Base-by-base conservation (phyloP, 2,797 vertebrate species). In the Epinephelus malabaricus region DNA sequence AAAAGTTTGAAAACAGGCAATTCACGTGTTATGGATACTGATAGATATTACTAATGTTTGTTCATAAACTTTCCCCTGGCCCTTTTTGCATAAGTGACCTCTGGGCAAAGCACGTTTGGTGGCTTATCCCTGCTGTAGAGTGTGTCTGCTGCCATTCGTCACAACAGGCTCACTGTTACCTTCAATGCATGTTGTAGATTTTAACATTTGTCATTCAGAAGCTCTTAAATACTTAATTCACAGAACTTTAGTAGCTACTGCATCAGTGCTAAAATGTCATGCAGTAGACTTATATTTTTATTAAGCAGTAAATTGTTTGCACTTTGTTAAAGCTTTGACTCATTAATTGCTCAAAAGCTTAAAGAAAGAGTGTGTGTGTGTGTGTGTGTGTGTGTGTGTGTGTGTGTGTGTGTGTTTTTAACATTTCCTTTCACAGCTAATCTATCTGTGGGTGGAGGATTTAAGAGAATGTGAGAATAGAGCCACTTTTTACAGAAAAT, bases 361-460 rank as follows among this genome's bases (percentile, higher is more conserved):
- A 38, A 11, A 73, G 51, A 78, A 58, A 59, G n/a, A 38, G 21
- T 19, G 11, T 0, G 10, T n/a, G 23, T 46, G 55, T 23, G 60
- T 63, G 34, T 77, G 11, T 1, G 7, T 23, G 21, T 45, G 55
- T 23, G 60, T 63, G 34, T 77, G 25, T 21, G 11, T 1, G 10
- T 23, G 21, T 45, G 55, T 23, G 60, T 63, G 34, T 77, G 38
- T 40, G 38, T 40, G 38, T 72, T 30, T 54, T 8, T 34, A 55
- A 46, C 45, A 23, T 54, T 58, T 51, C 55, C 65, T 83, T 81
- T 78, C 67, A 72, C 70, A 64, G 54, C 65, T 77, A 56, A 73
- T 86, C 67, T 81, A 34, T 79, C 40, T 67, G 78, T 82, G 55
- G 63, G 78, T 85, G 58, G 68, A 76, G 15, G 66, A 77, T 81